A percentile compares a stretch with the other conserved stretches of the same genome.
Conservation (phyloP, 1,140 invertebrate species). For the Ceratitis capitata region DNA sequence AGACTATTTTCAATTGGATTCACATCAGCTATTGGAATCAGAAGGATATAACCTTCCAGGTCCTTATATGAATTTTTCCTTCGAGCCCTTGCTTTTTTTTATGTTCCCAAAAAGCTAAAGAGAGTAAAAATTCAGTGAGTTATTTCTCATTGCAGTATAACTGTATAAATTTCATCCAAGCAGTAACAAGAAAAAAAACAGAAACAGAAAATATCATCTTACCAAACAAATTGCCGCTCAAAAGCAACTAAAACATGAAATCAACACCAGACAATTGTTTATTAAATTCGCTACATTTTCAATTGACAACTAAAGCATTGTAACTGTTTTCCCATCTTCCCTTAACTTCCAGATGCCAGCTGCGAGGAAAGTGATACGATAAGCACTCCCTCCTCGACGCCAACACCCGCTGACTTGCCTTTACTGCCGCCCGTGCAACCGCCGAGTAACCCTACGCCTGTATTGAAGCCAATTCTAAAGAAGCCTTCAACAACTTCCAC, state of each 20-base stretch:
- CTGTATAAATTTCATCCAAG: too few relatives aligned
- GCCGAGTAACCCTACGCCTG: constrained; percentile 37
- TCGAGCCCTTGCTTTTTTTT: too few relatives aligned
- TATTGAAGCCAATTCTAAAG: constrained; percentile 57
- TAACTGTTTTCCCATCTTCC: neutral
- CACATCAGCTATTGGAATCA: too few relatives aligned
- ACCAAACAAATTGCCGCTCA: neutral
- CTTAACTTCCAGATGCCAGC: constrained; percentile 54
- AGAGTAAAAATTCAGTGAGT: too few relatives aligned
- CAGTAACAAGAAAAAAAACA: too few relatives aligned
- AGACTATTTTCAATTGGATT: too few relatives aligned
- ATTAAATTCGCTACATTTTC: neutral
- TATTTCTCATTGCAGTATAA: too few relatives aligned
- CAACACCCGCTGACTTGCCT: constrained; percentile 45
- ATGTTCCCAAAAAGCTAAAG: too few relatives aligned
- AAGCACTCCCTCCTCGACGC: constrained; percentile 46
- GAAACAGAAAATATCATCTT: neutral
- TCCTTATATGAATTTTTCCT: too few relatives aligned
- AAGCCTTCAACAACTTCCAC: constrained; percentile 42
- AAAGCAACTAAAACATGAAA: neutral
- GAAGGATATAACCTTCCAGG: too few relatives aligned
- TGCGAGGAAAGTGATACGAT: constrained; percentile 58
- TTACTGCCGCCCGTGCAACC: constrained; percentile 36
- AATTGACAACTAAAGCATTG: neutral
- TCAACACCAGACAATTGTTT: neutral